Evolutionary conservation across 2,888 invertebrate species (phyloP), one percentile per base, ranked within the genome.

Genomic region (Ophion costatus): DNA sequence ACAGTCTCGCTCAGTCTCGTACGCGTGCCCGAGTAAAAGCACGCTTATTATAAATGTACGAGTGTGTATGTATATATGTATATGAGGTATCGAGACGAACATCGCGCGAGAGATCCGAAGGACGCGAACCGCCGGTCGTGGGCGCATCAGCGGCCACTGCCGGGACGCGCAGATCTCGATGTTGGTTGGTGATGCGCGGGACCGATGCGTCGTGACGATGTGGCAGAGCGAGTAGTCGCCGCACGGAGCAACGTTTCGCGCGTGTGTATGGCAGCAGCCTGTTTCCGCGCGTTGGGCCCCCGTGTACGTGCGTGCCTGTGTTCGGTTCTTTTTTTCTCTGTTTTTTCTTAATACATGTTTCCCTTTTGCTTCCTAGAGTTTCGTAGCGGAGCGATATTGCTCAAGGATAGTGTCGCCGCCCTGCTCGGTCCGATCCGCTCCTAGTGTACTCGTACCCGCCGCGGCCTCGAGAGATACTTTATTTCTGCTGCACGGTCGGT

Each of bases 401-500:
- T 70, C 51, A 9, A 56, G 24, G 45, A 17, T 9, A 51, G 14
- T 17, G 17, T 64, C 57, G 67, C 64, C 33, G 45, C 67, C 79
- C 17, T 45, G 45, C 66, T 76, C 59, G 57, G 76, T 80, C 71
- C 64, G n/a, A 56, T 71, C 67, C 67, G 64, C 74, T 83, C 76
- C 45, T 51, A 51, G 29, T 77, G 74, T 80, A 74, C 73, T 67
- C 74, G 70, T 73, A 77, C 69, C 74, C 67, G 78, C 81, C 80
- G 77, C 79, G 64, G 57, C 64, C 20, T 59, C 59, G 59, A 51
- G 79, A 70, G 57, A 79, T 70, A 73, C 75, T 90, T 88, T 92
- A 92, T 88, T 92, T 91, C 88, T 84, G 86, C 87, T 86, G 89
- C 89, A 93, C 92, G 45, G 89, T 79, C 71, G 88, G 90, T 78